A percentile compares a stretch with the other conserved stretches of the same genome.
These are phyloP conservation scores for Eretmocerus hayati DNA, from an alignment of 2,888 invertebrate species.

Conservation along the genomic window DNA sequence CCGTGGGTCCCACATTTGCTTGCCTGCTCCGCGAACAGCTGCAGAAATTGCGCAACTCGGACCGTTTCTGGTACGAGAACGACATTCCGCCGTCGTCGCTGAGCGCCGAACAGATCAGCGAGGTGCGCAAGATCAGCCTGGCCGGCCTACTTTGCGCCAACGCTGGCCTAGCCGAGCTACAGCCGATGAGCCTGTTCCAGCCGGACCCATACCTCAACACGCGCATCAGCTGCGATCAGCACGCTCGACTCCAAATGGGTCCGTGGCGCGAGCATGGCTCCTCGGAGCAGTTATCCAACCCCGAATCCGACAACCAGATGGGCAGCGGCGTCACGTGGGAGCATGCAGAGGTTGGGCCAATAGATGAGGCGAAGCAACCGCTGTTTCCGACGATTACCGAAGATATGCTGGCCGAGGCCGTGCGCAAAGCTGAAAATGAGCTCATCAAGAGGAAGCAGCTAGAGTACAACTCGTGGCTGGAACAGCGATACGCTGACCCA, in stretches of 20 bases:
- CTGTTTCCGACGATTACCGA: too few species aligned
- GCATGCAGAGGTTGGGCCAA: constrained; percentile 29
- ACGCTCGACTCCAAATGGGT: constrained; percentile 59
- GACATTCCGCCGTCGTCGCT: constrained; percentile 84
- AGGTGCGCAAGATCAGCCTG: constrained; percentile 71
- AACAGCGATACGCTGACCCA: constrained; percentile 59
- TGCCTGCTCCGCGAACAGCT: constrained; percentile 82
- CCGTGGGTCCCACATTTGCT: constrained; percentile 83
- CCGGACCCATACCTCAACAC: constrained; percentile 80
- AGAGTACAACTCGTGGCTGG: constrained; percentile 74
- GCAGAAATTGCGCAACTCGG: constrained; percentile 72
- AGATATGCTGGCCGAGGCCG: constrained; percentile 65
- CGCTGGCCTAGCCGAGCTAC: constrained; percentile 63
- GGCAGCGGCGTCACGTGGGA: neutral
- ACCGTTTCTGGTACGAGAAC: constrained; percentile 94
- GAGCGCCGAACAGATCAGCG: constrained; percentile 67
- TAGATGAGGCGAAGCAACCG: too few species aligned
- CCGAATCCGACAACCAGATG: constrained; percentile 38
- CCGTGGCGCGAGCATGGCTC: constrained; percentile 72
- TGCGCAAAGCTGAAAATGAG: constrained; percentile 73
- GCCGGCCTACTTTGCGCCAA: constrained; percentile 75
- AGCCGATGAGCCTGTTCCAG: constrained; percentile 78
- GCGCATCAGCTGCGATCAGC: constrained; percentile 64
- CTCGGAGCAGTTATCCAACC: constrained; percentile 37
- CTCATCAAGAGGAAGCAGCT: constrained; percentile 67